Evolutionary conservation across 1,140 invertebrate species (phyloP).

Genomic region (Cotesia glomerata): DNA sequence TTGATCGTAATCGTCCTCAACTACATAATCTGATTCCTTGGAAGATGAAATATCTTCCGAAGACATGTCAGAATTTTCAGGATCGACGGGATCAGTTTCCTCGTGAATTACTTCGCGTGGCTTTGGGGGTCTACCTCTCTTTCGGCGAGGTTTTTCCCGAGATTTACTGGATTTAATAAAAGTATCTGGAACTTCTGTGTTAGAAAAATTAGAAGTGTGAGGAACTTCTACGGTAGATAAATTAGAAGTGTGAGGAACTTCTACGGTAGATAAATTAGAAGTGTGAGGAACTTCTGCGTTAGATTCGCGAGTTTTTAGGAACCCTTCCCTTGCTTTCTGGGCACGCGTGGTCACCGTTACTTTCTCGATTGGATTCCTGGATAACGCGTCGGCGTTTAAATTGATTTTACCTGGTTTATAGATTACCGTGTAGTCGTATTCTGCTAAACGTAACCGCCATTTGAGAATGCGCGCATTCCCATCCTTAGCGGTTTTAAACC

Average conservation of each 20-base stretch:
- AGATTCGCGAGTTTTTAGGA: not conserved
- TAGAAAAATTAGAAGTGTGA: not conserved
- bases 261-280: too few relatives aligned
- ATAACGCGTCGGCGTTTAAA: constrained; percentile 52
- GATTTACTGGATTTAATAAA: not conserved
- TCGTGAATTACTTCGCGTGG: not conserved
- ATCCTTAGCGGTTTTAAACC: too few relatives aligned
- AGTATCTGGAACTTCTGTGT: not conserved
- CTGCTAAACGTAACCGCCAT: too few relatives aligned
- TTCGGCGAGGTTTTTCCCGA: not conserved
- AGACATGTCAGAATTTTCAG: not conserved
- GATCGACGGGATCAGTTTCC: not conserved
- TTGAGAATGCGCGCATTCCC: too few relatives aligned
- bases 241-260: too few relatives aligned
- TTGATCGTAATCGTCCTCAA: not conserved
- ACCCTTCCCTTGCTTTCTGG: not conserved
- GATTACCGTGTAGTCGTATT: too few relatives aligned
- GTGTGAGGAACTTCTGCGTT: not conserved
- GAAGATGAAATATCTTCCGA: not conserved
- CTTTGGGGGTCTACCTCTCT: not conserved
- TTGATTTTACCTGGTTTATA: too few relatives aligned
- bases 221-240: constrained; percentile 3
- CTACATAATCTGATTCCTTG: not conserved
- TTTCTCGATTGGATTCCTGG: not conserved
- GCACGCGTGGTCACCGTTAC: not conserved